These are phyloP conservation scores for Paguma larvata DNA, from an alignment of 2,797 vertebrate species.

Conservation along the genomic window DNA sequence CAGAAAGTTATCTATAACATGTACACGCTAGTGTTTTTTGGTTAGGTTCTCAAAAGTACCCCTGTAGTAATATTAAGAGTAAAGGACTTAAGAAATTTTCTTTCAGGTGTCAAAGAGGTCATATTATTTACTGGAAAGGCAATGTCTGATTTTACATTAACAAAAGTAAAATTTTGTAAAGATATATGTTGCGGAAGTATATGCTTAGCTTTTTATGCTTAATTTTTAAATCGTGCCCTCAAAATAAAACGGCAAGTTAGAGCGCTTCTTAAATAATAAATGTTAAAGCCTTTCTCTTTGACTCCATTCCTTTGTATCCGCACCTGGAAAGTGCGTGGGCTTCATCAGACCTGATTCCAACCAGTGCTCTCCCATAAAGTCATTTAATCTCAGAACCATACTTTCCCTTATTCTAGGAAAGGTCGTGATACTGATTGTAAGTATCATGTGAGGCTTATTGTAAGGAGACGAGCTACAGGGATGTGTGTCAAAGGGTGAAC, in stretches of 20 bases:
- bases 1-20: neutral
- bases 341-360: neutral
- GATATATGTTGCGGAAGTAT: neutral
- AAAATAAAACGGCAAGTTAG: neutral
- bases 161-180: conserved; percentile 2
- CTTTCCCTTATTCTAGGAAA: neutral
- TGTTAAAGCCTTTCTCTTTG: neutral
- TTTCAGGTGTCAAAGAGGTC: neutral
- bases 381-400: neutral
- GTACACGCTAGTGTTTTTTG: neutral
- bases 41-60: neutral
- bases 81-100: neutral
- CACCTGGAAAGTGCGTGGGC: neutral
- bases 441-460: neutral
- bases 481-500: neutral
- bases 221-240: conserved; percentile 14
- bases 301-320: neutral
- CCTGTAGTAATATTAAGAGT: neutral
- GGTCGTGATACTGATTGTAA: neutral
- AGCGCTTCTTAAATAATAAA: neutral
- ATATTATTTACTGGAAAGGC: neutral
- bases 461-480: neutral
- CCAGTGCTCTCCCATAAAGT: neutral
- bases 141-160: conserved; percentile 16
- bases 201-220: conserved; percentile 3